A percentile compares a stretch with the other conserved stretches of the same genome.
phyloP scores from a whole-genome alignment of 2,797 vertebrate species.

The Loriculus beryllinus region DNA sequence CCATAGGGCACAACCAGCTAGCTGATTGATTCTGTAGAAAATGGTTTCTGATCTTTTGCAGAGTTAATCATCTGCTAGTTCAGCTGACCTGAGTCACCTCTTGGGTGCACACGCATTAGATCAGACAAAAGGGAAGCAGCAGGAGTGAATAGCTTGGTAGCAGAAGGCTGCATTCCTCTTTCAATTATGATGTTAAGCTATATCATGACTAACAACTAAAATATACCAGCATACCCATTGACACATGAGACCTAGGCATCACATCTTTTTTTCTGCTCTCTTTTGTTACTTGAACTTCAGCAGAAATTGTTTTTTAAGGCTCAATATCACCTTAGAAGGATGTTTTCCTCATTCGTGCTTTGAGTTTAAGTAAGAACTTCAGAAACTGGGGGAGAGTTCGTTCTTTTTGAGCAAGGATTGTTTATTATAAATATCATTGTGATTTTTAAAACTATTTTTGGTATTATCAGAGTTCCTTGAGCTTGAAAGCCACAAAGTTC shows the following conservation, averaged over 20 bases:
- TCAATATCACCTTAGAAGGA: not conserved
- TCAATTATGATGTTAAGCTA: not conserved
- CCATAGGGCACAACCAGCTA: not conserved
- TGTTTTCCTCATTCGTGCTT: not conserved
- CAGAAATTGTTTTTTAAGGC: not conserved
- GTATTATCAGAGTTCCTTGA: not conserved
- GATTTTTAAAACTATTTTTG: slow-evolving; percentile 8
- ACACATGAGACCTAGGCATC: not conserved
- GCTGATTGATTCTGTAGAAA: not conserved
- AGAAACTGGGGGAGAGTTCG: not conserved
- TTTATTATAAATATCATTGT: not conserved
- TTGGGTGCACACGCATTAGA: not conserved
- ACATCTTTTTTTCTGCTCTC: not conserved
- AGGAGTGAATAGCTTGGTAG: not conserved
- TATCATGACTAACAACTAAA: not conserved
- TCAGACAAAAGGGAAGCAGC: slow-evolving; percentile 17
- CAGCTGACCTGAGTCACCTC: not conserved
- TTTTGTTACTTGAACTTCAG: not conserved
- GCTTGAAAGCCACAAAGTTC: slow-evolving; percentile 5
- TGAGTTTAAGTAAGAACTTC: not conserved
- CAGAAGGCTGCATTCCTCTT: not conserved
- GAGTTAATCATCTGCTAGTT: not conserved
- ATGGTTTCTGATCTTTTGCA: not conserved
- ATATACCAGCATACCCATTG: not conserved
- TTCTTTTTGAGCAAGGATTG: not conserved